Evolutionary conservation across 2,113 vertebrate species (phyloP), one percentile per base, ranked within the genome.

Genomic region (Hypanus sabinus): DNA sequence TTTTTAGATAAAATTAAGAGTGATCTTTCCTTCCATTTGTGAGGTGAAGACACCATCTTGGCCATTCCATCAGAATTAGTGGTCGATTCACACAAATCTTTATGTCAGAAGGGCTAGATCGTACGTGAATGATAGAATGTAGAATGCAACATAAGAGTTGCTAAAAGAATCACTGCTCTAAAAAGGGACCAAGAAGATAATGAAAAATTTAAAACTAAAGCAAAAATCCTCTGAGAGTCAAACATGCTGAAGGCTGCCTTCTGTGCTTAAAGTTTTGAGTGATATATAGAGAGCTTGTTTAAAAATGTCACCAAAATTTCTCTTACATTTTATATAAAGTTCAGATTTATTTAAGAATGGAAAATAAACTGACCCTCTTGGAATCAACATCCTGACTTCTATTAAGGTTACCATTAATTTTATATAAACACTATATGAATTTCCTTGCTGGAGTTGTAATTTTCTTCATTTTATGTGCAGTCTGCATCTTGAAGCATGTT

Each of bases 361-460:
- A 71, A 92, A 36, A 71, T 71, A 92, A 92, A 92, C 90, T 68
- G 33, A 92, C 20, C 33, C 68, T 71, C 18, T 22, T 5, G n/a
- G 20, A 27, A 92, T 92, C 90, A 70, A 92, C 90, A 92, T 88
- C 65, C 68, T 68, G 90, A 30, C 36, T 92, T 22, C 8, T 46
- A 24, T 71, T 71, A 71, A 71, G 65, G 65, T 27, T 46, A 68
- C 20, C 10, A 12, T 27, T 71, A 71, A 65, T 22, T 92, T 92
- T 71, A 4, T 71, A 27, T 36, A 92, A 92, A 92, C 90, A 92
- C 12, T 38, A 71, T 36, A 8, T 70, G 62, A 70, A 38, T 57
- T 92, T 92, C 88, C 33, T 36, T 70, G 33, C 88, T 36, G 60
- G 68, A 92, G 62, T 71, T 38, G 87, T 36, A 8, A 91, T 91